Base-by-base conservation (phyloP, 2,888 invertebrate species). In the Polymixis flavicincta region DNA sequence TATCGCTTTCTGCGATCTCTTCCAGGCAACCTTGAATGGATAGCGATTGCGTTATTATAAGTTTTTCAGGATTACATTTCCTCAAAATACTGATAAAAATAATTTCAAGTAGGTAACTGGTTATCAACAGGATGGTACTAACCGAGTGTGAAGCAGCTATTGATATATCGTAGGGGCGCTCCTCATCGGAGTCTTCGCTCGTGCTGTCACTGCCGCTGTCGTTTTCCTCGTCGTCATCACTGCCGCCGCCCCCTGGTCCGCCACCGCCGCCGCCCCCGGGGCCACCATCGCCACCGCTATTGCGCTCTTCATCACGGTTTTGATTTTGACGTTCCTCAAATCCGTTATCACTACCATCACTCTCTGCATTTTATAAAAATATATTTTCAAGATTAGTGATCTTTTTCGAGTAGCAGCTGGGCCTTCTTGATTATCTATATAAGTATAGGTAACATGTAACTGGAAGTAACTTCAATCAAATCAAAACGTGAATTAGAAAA, bases 141-240 rank as follows among this genome's bases (percentile, higher is more conserved):
- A 96, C 96, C 9, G 96, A 95, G 81, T 96, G 96, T 78, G 94
- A 84, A 0, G 96, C 95, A 8, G 96, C 91, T 19, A 96, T 89
- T 0, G 93, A 87, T 75, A 95, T 95, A 78, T 96, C 96, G 71
- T 95, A 96, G 52, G 72, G 72, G 17, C 89, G 79, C 66, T 92
- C 93, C 13, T 88, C 93, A 1, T 90, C 92, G 0, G 90, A 76
- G 17, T 88, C 90, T 4, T 81, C 87, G 4, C 87, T 86, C 2
- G 77, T 78, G n/a, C 73, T 72, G 2, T 57, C 57, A 4, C 74
- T 86, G 6, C 28, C 68, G 11, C 60, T 86, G 6, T 48, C 65
- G 6, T 68, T 76, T 32, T 42, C 68, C 13, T 45, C 76, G 14
- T 78, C 77, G 1, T 59, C 83, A 7, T 61, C 71, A 71, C 68